phyloP scores from a whole-genome alignment of 2,113 vertebrate genomes.

The Aldabrachelys gigantea region DNA sequence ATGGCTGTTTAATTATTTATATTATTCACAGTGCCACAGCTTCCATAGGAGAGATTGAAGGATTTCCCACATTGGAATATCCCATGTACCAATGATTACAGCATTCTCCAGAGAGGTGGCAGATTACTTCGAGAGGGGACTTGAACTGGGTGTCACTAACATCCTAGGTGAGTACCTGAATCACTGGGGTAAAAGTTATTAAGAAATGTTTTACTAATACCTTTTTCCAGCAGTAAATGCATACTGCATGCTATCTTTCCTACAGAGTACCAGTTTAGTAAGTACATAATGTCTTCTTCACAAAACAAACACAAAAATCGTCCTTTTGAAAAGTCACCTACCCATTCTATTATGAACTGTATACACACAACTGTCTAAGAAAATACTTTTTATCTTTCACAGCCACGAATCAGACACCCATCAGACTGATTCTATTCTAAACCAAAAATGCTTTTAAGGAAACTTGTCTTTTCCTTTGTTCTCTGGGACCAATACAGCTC shows the following conservation, averaged over 20 bases:
- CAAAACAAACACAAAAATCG: conserved; percentile 32
- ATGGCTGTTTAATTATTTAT: neutral
- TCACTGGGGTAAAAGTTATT: neutral
- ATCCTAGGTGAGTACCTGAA: neutral
- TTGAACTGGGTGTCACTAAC: neutral
- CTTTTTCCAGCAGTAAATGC: accelerated
- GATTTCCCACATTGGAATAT: neutral
- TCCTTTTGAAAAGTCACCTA: conserved; percentile 22
- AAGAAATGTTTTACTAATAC: neutral
- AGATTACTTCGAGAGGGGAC: neutral
- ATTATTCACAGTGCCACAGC: neutral
- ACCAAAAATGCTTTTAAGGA: neutral
- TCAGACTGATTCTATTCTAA: conserved; percentile 9
- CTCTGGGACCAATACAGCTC: neutral
- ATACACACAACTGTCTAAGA: conserved; percentile 54
- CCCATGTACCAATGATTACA: neutral
- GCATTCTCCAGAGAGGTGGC: neutral
- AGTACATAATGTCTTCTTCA: neutral
- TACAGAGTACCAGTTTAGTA: accelerated
- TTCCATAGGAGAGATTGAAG: neutral
- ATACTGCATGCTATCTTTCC: neutral
- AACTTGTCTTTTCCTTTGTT: neutral
- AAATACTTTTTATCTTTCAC: conserved; percentile 43
- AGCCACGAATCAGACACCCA: neutral
- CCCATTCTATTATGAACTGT: neutral